Conservation (phyloP, 1,140 invertebrate genomes). For the Pararge aegeria region DNA sequence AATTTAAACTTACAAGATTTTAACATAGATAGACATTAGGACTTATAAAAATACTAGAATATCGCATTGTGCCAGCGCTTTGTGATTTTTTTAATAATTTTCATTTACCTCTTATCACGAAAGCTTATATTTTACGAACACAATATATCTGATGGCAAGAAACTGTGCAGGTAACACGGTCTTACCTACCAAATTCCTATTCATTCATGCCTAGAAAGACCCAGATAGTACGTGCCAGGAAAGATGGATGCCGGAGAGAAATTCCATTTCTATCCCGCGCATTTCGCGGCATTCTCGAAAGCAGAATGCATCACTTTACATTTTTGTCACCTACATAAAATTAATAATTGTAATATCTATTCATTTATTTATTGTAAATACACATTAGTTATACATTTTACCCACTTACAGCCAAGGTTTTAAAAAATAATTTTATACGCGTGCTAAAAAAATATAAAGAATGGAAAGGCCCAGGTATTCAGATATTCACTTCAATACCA, state of each 20-base stretch:
- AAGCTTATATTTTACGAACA: no score
- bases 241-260: background rate
- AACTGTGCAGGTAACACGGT: background rate
- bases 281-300: background rate
- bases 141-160: background rate
- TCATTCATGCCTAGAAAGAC: background rate
- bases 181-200: background rate
- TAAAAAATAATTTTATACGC: no score
- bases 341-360: background rate
- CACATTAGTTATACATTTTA: no score
- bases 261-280: background rate
- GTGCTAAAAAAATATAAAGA: no score
- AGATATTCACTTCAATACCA: no score
- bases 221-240: background rate
- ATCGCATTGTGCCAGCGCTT: no score
- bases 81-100: constrained; percentile 1
- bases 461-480: no score
- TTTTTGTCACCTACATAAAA: background rate
- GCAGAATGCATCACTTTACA: background rate
- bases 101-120: background rate
- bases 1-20: no score
- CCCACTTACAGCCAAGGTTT: no score
- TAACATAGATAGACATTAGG: no score
- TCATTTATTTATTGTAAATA: no score
- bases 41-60: no score